Evolutionary conservation across 2,797 vertebrate genomes (phyloP), one percentile per base, ranked within the genome.

Genomic region (Carcharodon carcharias): DNA sequence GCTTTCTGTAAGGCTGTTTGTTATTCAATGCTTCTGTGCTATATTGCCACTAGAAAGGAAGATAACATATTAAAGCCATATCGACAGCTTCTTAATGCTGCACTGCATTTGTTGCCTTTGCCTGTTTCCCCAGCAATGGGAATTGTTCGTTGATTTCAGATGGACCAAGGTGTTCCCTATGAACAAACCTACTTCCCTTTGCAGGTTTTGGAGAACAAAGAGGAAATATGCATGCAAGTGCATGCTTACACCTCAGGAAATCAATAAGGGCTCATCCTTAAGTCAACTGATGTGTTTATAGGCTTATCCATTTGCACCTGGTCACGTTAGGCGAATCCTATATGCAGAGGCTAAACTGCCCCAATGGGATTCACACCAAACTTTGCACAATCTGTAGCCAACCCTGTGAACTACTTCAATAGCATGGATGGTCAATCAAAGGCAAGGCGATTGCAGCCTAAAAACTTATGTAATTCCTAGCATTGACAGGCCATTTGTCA

Each of bases 241-340:
- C 54, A 31, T 8, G 87, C 9, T 35, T 28, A 31, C 50, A 58
- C 23, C 87, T 58, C 54, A 54, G 28, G 50, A 35, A 26, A 92
- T 63, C 58, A 92, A 40, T 63, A 63, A 92, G 16, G 56, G 18
- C 58, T 85, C 82, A 92, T 92, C 31, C 35, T 40, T 61, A 92
- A 21, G 56, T 35, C 89, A 63, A 92, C 58, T 45, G 91, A 65
- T 93, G n/a, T 93, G 18, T 26, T 8, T 4, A 65, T 91, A 40
- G 35, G n/a, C 35, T 63, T 63, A 93, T 91, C 11, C 40, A 93
- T 65, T 93, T 67, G n/a, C 40, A 93, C 61, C 91, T 93, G 91
- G 91, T 12, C 91, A 65, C 21, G 40, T 45, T 63, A 93, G 63
- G 18, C 21, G 3, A 45, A 93, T 67, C n/a, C 21, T 67, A 45